A percentile compares a stretch with the other conserved stretches of the same genome.
Evolutionary conservation across 2,888 invertebrate species (phyloP).

Genomic region (Merodon equestris): DNA sequence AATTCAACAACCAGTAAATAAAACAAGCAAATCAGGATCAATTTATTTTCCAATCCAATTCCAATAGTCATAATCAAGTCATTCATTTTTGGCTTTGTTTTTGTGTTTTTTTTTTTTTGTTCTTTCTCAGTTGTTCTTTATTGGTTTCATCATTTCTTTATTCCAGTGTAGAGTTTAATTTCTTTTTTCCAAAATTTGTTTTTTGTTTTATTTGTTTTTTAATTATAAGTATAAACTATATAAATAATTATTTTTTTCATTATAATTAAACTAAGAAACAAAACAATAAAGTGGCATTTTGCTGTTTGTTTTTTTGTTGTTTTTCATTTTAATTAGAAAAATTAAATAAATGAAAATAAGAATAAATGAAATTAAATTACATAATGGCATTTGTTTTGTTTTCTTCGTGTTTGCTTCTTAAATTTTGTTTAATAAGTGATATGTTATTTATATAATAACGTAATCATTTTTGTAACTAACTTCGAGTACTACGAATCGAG

Average conservation of each 20-base stretch:
- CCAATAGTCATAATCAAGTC: slow-evolving; percentile 25
- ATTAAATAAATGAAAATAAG: slow-evolving; percentile 16
- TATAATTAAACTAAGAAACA: slow-evolving; percentile 45
- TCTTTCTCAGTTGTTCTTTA: slow-evolving; percentile 47
- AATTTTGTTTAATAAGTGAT: slow-evolving; percentile 21
- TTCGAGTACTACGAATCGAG: too few relatives aligned
- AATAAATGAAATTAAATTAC: slow-evolving; percentile 43
- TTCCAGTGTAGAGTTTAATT: slow-evolving; percentile 39
- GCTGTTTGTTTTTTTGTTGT: too few relatives aligned
- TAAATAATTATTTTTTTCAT: slow-evolving; percentile 54
- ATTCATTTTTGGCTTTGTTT: too few relatives aligned
- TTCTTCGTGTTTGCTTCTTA: slow-evolving; percentile 16
- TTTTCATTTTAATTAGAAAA: slow-evolving; percentile 32
- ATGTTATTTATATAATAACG: slow-evolving; percentile 26
- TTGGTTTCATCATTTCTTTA: slow-evolving; percentile 41
- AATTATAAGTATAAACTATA: slow-evolving; percentile 33
- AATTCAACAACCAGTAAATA: slow-evolving; percentile 38
- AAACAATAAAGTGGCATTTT: slow-evolving; percentile 36
- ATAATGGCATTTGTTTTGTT: slow-evolving; percentile 54
- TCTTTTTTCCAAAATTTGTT: slow-evolving; percentile 13
- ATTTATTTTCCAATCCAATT: slow-evolving; percentile 54
- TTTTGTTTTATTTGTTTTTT: background rate
- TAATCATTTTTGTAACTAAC: slow-evolving; percentile 39
- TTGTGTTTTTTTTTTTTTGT: too few relatives aligned
- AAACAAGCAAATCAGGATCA: slow-evolving; percentile 30